These are phyloP conservation scores for Oceanodroma leucorhoa DNA, from an alignment of 2,797 vertebrate genomes.

Conservation along the genomic window DNA sequence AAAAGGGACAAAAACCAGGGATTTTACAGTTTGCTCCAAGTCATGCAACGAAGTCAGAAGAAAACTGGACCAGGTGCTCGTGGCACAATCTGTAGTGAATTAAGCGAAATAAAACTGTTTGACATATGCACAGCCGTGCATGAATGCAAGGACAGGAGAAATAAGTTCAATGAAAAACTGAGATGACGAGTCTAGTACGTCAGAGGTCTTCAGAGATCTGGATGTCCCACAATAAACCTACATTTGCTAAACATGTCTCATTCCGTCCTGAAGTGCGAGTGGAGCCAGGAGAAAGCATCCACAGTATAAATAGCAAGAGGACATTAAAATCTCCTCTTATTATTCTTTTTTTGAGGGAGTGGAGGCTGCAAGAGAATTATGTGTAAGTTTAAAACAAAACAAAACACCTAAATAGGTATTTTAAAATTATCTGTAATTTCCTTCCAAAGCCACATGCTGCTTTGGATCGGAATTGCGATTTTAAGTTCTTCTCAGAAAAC, in stretches of 20 bases:
- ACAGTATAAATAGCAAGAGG: neutral
- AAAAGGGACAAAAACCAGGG: neutral
- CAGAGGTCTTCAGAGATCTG: neutral
- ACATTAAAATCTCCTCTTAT: neutral
- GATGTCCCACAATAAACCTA: neutral
- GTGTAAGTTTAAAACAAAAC: neutral
- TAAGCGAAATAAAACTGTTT: neutral
- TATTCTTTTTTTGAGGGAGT: rapidly evolving
- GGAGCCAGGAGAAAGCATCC: neutral
- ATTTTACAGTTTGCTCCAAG: neutral
- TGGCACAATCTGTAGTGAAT: neutral
- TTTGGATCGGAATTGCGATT: neutral
- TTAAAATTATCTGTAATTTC: neutral
- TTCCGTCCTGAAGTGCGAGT: neutral
- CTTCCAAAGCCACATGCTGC: neutral
- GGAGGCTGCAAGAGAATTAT: neutral
- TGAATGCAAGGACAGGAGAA: neutral
- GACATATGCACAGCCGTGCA: neutral
- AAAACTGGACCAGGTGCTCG: neutral
- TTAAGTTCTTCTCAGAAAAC: neutral
- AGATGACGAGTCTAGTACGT: neutral
- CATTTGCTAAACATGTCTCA: neutral
- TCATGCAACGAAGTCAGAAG: neutral
- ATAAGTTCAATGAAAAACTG: neutral
- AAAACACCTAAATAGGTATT: neutral